Base-by-base conservation (phyloP, 2,113 vertebrate genomes). In the Nematolebias whitei region DNA sequence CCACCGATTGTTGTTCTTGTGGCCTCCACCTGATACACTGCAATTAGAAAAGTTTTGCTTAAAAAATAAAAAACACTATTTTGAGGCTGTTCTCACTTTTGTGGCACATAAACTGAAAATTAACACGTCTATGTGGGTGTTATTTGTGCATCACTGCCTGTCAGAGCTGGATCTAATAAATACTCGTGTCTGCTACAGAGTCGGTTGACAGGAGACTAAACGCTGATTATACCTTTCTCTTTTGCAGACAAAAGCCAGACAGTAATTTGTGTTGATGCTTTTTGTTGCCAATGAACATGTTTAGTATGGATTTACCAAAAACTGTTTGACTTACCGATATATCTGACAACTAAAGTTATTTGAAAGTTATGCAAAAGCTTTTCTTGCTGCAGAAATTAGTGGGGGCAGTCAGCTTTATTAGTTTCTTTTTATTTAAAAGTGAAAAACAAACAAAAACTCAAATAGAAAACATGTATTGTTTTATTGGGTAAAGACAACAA, bases 281-380 rank as follows among this genome's bases (percentile, higher is more conserved):
- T 38, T 22, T 61, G 22, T 15, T 19, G 10, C 23, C 19, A 14
- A 39, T 49, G 14, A 12, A 60, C 5, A 1, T 3, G 29, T 22
- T 49, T 32, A 39, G 48, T 39, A 16, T 16, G 9, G 19, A 5
- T 16, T 19, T 15, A 22, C 14, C n/a, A 20, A 9, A 24, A 20
- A 18, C 12, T 39, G 14, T 38, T 48, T 49, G 20, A 22, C 1
- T 20, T 80, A 82, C 83, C 3, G 75, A 10, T 35, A 8, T 5
- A 4, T 10, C 32, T 85, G 69, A 55, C 15, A 39, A 16, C 18
- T 65, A 12, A 32, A 67, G 39, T 14, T 38, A 40, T 74, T 48
- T 39, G 11, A 39, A 40, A 18, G 9, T 35, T 29, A 3, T 29
- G 26, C 3, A 29, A 4, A 29, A 35, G 10, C 5, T 2, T 10